Evolutionary conservation across 2,797 vertebrate genomes (phyloP).

Genomic region (Staurois parvus): DNA sequence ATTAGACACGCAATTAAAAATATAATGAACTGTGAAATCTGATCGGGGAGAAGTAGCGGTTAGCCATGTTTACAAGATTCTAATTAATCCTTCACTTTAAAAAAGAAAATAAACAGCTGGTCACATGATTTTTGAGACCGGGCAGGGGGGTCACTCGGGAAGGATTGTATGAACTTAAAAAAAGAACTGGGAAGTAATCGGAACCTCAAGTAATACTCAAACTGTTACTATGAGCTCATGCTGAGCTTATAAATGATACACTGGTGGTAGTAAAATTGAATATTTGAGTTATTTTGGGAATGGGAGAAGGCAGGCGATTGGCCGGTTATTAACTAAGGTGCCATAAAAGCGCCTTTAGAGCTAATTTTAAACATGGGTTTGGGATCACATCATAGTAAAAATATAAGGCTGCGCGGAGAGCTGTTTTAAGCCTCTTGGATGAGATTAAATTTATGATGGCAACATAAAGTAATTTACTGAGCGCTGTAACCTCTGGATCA

Average conservation of each 20-base stretch:
- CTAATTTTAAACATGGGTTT: conserved; percentile 69
- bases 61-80: conserved; percentile 29
- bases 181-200: conserved; percentile 76
- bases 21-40: background rate
- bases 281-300: conserved; percentile 79
- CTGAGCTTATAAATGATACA: conserved; percentile 74
- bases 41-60: background rate
- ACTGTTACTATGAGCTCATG: conserved; percentile 79
- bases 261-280: conserved; percentile 74
- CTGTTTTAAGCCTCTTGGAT: conserved; percentile 15
- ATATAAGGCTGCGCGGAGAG: conserved; percentile 37
- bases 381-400: conserved; percentile 68
- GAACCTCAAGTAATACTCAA: conserved; percentile 77
- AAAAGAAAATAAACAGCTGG: conserved; percentile 69
- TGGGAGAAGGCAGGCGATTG: conserved; percentile 70
- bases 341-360: conserved; percentile 70
- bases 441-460: background rate
- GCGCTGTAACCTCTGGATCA: background rate
- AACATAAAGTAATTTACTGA: conserved; percentile 6
- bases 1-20: background rate
- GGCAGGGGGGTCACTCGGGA: conserved; percentile 67
- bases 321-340: conserved; percentile 70
- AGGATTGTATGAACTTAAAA: conserved; percentile 70
- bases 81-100: conserved; percentile 9
- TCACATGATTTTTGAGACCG: conserved; percentile 68